Evolutionary conservation across 2,888 invertebrate species (phyloP).

Genomic region (Aproaerema taeniolella): DNA sequence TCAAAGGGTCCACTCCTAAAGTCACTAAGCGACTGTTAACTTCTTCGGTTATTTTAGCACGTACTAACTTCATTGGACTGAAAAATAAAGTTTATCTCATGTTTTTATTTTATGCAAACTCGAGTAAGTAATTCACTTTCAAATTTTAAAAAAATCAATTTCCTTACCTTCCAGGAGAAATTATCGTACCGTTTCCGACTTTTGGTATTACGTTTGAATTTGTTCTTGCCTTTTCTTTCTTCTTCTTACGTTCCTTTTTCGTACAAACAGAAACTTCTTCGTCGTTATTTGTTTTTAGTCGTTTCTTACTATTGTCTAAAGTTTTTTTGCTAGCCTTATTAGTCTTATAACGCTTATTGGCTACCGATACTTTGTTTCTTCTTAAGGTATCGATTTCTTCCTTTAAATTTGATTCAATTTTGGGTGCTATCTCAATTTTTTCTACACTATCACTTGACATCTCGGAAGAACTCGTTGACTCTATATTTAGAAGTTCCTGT

Average conservation of each 20-base stretch:
- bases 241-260: slow-evolving; percentile 18
- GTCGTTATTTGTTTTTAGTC: slow-evolving; percentile 2
- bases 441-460: slow-evolving; percentile 29
- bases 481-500: slow-evolving; percentile 54
- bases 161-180: slow-evolving; percentile 26
- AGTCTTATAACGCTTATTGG: too few relatives aligned
- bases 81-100: slow-evolving; percentile 19
- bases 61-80: slow-evolving; percentile 58
- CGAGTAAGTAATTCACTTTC: too few relatives aligned
- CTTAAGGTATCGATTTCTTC: too few relatives aligned
- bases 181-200: slow-evolving; percentile 20
- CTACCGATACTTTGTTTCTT: too few relatives aligned
- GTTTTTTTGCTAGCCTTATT: neutral
- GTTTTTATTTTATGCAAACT: neutral
- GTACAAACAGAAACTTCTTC: slow-evolving; percentile 1
- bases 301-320: neutral
- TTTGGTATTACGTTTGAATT: slow-evolving; percentile 8
- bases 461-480: slow-evolving; percentile 53
- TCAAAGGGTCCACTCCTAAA: slow-evolving; percentile 80
- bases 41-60: slow-evolving; percentile 67
- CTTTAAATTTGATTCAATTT: too few relatives aligned
- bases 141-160: neutral
- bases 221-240: slow-evolving; percentile 20
- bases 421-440: too few relatives aligned
- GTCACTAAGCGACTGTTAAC: slow-evolving; percentile 74